phyloP scores from a whole-genome alignment of 2,113 vertebrate species.

The Epinephelus moara region DNA sequence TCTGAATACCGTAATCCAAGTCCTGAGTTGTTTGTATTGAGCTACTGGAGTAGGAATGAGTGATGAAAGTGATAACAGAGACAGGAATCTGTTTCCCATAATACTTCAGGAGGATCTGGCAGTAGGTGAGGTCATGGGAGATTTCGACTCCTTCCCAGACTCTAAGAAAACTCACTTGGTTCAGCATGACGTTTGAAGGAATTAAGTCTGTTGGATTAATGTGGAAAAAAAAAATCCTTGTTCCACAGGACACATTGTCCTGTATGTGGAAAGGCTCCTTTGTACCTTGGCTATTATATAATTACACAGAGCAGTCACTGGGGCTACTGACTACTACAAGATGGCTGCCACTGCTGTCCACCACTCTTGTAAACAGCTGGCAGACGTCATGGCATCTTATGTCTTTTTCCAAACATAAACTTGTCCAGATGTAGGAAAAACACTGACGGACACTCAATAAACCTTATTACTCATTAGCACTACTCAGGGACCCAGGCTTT shows the following conservation, averaged over 20 bases:
- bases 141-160: neutral
- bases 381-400: slow-evolving; percentile 14
- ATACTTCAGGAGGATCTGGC: slow-evolving; percentile 8
- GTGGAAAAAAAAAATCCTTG: neutral
- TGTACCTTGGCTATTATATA: neutral
- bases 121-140: neutral
- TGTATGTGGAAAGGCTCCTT: neutral
- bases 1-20: neutral
- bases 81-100: neutral
- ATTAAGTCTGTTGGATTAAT: neutral
- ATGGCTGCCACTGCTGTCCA: neutral
- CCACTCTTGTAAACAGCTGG: slow-evolving; percentile 2
- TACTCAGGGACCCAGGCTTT: neutral
- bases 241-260: slow-evolving; percentile 9
- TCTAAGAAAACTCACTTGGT: neutral
- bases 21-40: neutral
- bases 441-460: neutral
- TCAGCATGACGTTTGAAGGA: neutral
- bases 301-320: slow-evolving; percentile 4
- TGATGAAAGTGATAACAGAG: neutral
- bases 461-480: neutral
- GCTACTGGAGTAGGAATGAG: neutral
- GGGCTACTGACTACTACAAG: neutral
- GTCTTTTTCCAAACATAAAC: slow-evolving; percentile 25
- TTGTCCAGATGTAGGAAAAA: slow-evolving; percentile 35